Conservation (phyloP, 2,888 invertebrate genomes). For the Drosophila birchii region DNA sequence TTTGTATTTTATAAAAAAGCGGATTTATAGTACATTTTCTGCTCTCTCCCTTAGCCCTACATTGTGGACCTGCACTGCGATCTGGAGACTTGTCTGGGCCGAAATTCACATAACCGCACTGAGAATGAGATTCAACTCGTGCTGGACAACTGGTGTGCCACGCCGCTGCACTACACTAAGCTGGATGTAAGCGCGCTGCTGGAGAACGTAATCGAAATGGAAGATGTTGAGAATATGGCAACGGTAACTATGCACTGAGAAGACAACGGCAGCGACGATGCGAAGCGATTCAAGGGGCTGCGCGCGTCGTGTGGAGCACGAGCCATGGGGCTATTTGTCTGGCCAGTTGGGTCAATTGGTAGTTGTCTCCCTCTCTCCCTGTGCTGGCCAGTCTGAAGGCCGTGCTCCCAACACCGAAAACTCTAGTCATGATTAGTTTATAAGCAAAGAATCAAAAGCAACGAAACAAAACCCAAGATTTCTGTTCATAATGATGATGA, state of each 20-base stretch:
- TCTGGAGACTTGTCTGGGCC: constrained; percentile 90
- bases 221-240: constrained; percentile 87
- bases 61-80: constrained; percentile 95
- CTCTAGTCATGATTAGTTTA: constrained; percentile 20
- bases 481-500: constrained; percentile 1
- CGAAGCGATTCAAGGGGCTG: neutral
- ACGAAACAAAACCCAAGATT: neutral
- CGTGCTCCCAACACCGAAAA: neutral
- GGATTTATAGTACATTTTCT: neutral
- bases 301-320: constrained; percentile 3
- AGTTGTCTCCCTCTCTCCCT: neutral
- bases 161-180: constrained; percentile 92
- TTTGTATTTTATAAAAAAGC: neutral
- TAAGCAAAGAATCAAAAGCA: constrained; percentile 1
- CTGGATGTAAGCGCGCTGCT: constrained; percentile 93
- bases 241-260: constrained; percentile 77
- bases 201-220: constrained; percentile 94
- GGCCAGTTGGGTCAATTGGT: constrained; percentile 11
- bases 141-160: constrained; percentile 89
- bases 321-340: constrained; percentile 2
- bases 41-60: constrained; percentile 89
- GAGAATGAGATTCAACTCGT: constrained; percentile 91
- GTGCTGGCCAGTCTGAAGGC: constrained; percentile 1
- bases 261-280: neutral
- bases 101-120: constrained; percentile 93